These are phyloP conservation scores for Ceyx melanurus DNA, from an alignment of 2,113 vertebrate genomes.

Conservation along the genomic window DNA sequence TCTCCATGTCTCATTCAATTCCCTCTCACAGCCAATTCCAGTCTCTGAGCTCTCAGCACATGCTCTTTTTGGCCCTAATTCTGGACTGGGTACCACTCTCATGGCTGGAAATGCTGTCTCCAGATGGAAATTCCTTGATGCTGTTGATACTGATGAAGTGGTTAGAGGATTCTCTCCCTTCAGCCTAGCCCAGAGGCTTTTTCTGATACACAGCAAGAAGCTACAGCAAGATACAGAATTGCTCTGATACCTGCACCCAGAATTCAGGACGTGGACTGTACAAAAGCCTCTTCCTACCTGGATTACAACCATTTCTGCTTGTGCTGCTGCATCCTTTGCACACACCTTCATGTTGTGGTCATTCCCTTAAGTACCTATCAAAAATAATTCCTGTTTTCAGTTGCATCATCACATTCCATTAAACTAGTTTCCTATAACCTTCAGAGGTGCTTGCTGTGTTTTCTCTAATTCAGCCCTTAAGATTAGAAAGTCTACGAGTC, in stretches of 20 bases:
- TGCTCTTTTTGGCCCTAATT: background rate
- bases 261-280: background rate
- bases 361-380: background rate
- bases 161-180: background rate
- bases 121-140: background rate
- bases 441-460: background rate
- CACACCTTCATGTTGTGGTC: accelerated
- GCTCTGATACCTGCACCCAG: background rate
- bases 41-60: background rate
- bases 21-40: background rate
- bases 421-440: background rate
- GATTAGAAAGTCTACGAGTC: background rate
- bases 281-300: background rate
- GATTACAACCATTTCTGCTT: background rate
- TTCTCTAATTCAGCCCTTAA: background rate
- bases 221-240: background rate
- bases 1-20: background rate
- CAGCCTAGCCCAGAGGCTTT: background rate
- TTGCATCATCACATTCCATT: background rate
- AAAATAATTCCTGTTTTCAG: background rate
- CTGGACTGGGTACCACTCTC: background rate
- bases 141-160: background rate
- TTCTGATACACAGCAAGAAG: background rate
- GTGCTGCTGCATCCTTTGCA: background rate
- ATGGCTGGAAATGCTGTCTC: background rate